These are phyloP conservation scores for Plemyria rubiginata DNA, from an alignment of 2,888 invertebrate species.

Conservation along the genomic window DNA sequence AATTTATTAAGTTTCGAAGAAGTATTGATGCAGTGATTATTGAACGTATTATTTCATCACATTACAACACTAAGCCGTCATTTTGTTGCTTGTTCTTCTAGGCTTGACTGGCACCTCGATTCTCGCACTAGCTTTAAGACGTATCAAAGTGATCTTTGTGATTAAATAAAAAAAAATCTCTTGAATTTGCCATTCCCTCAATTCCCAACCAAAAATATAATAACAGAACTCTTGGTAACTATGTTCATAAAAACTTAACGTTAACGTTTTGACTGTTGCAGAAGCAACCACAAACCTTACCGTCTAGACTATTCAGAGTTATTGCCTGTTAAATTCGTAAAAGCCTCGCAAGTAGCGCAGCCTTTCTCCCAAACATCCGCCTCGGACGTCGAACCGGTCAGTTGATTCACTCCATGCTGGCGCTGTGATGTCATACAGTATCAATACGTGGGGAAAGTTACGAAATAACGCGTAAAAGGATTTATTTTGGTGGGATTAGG, in stretches of 20 bases:
- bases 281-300: not conserved
- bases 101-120: no score
- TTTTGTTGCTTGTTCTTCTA: no score
- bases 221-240: no score
- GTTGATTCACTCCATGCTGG: slow-evolving; percentile 41
- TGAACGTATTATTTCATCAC: no score
- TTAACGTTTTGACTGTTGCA: not conserved
- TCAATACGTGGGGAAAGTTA: slow-evolving; percentile 23
- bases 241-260: no score
- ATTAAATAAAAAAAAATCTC: no score
- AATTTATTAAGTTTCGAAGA: slow-evolving; percentile 1
- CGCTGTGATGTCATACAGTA: slow-evolving; percentile 32
- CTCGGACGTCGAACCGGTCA: slow-evolving; percentile 44
- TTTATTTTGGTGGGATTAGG: not conserved
- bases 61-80: no score
- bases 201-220: no score
- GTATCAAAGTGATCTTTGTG: no score
- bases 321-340: slow-evolving; percentile 13
- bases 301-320: slow-evolving; percentile 3
- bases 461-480: slow-evolving; percentile 8
- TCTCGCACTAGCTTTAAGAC: no score
- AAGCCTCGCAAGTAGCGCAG: slow-evolving; percentile 33
- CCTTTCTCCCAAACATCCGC: slow-evolving; percentile 70
- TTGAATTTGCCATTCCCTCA: no score
- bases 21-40: not conserved